Evolutionary conservation across 1,140 invertebrate species (phyloP), one percentile per base, ranked within the genome.

Genomic region (Heliconius himera): DNA sequence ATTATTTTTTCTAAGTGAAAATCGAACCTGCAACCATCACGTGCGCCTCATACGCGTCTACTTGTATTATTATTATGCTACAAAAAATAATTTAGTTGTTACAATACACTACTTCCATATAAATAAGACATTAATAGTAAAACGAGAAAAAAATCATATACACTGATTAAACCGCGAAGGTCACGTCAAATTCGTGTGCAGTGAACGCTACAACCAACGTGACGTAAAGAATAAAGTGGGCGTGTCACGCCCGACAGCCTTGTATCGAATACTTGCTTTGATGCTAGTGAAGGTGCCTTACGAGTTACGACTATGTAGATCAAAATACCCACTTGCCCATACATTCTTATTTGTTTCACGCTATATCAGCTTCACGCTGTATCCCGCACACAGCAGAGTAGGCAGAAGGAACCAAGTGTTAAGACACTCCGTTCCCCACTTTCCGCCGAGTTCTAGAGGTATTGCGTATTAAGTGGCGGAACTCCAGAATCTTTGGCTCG

Each of bases 231-330:
- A 78, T 60, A 78, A 81, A 80, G 80, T 83, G 79, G 79, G 79
- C 74, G 82, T 80, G 82, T 74, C 82, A 80, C 70, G 78, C 76
- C 66, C 49, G 73, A 77, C 54, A 75, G 76, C 79, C 82, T 80
- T 83, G 82, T 72, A 38, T 70, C 38, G 66, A 46, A 38, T 46
- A 56, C 60, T 66, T 29, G 60, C 38, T 71, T 74, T 33, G 60
- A 46, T 51, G 60, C 54, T 74, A 76, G 74, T 51, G 73, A 78
- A 80, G 71, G 73, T 73, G 60, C 22, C 26, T 66, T 29, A 66
- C 60, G 26, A 73, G 20, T 36, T 66, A 66, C 3, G 18, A 73
- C 54, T 36, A 79, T 77, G 38, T 82, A 80, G 73, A 77, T 77
- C 75, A 76, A 72, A 46, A 49, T 74, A 56, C 29, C 16, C 60